A percentile compares a stretch with the other conserved stretches of the same genome.
Evolutionary conservation across 2,888 invertebrate species (phyloP).

Genomic region (Agrotis exclamationis): DNA sequence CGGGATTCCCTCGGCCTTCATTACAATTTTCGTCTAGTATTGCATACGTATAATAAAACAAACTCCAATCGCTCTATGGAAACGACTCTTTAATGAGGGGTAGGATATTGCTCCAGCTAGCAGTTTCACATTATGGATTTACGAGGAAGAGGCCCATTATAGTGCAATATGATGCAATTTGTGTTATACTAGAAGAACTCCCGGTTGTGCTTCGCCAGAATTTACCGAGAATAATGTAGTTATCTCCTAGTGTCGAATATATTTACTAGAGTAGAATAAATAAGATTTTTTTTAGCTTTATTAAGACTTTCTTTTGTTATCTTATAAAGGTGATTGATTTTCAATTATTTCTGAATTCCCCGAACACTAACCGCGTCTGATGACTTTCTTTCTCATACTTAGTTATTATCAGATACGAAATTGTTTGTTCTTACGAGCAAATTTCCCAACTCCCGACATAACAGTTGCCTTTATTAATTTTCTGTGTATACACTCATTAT

Average conservation of each 20-base stretch:
- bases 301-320: conserved; percentile 9
- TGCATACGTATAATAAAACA: conserved; percentile 83
- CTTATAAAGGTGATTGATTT: conserved; percentile 33
- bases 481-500: conserved; percentile 63
- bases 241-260: not conserved
- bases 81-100: conserved; percentile 71
- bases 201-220: not conserved
- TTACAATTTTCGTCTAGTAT: conserved; percentile 88
- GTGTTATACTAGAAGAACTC: conserved; percentile 11
- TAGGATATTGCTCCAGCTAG: conserved; percentile 60
- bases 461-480: conserved; percentile 64
- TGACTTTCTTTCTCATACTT: conserved; percentile 44
- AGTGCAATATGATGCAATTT: conserved; percentile 60
- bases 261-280: not conserved
- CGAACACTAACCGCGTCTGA: conserved; percentile 20
- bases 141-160: conserved; percentile 57
- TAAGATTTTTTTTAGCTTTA: not conserved
- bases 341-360: conserved; percentile 25
- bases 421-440: conserved; percentile 40
- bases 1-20: conserved; percentile 84
- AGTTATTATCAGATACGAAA: conserved; percentile 35
- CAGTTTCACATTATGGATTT: conserved; percentile 69
- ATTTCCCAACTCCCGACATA: conserved; percentile 45
- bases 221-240: not conserved
- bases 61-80: conserved; percentile 68